Base-by-base conservation (phyloP, 1,140 invertebrate genomes). In the Platorchestia sp. region DNA sequence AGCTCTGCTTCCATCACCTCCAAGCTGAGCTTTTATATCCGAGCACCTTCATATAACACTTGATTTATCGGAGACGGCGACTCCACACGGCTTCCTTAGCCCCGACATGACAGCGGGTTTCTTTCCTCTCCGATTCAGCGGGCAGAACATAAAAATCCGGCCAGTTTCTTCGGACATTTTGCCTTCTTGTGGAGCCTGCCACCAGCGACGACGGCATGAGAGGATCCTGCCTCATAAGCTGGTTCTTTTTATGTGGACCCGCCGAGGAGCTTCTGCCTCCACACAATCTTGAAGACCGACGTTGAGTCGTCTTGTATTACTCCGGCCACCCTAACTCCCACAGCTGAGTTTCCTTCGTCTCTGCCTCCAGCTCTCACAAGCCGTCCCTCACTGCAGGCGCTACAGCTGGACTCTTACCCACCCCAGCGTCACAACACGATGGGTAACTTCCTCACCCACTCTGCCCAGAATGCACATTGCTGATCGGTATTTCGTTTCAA, bases 21-120 rank as follows among this genome's bases (percentile, higher is more conserved):
- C 91, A 93, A 93, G 91, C 91, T 93, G 91, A 93, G 91, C 91
- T 93, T 93, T 93, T 93, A 93, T 93, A 93, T 93, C 91, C 91
- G 91, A 93, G 91, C 45, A 93, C 91, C 91, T 93, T 45, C 91
- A 93, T 93, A 93, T 93, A 93, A 93, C 91, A 93, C 91, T 93
- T 93, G 91, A 93, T 93, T 93, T 93, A 93, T 93, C 91, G 91
- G 91, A 93, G 91, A 93, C 91, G 91, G 91, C 91, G 91, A 45
- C 91, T 93, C 91, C 91, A 93, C 91, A 93, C 91, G 91, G 91
- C 91, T 93, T 93, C 91, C 91, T 93, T 93, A 93, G 91, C 91
- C 91, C 45, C 91, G 45, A 93, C 91, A 93, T 93, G 91, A 93
- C 91, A 93, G 91, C 91, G 91, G 91, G 91, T 93, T 93, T 93